Conservation (phyloP, 2,797 vertebrate species). For the Helicolenus hilgendorfi region DNA sequence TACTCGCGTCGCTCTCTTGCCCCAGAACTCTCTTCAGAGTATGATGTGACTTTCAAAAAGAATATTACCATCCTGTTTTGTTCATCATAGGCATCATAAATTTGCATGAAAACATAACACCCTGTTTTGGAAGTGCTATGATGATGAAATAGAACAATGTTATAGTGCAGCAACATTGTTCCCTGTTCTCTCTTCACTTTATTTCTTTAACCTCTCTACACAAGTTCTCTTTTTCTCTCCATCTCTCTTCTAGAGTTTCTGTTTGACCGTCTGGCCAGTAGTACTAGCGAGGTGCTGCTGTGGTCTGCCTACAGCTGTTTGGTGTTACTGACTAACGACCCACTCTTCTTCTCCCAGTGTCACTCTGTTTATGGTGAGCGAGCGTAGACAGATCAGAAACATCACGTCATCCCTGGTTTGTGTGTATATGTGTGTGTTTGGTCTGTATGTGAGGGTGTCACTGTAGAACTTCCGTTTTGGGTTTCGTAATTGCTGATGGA, state of each 20-base stretch:
- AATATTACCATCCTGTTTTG: not conserved
- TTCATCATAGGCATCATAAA: not conserved
- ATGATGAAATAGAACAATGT: not conserved
- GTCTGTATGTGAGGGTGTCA: not conserved
- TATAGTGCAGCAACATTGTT: not conserved
- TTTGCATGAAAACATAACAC: not conserved
- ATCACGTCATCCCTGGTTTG: not conserved
- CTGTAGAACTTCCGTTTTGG: not conserved
- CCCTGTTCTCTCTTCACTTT: not conserved
- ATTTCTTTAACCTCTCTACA: not conserved
- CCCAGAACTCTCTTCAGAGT: not conserved
- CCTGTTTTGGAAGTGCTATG: not conserved
- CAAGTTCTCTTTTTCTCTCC: not conserved
- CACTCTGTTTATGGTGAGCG: conserved; percentile 96
- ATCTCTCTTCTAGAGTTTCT: conserved; percentile 92
- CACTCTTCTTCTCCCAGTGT: conserved; percentile 96
- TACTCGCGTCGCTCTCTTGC: not conserved
- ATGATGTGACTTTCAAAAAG: not conserved
- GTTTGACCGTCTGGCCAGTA: conserved; percentile 93
- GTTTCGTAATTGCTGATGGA: not conserved
- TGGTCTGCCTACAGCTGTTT: conserved; percentile 95
- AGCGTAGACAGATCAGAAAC: not conserved
- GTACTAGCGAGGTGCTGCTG: conserved; percentile 90
- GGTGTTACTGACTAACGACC: conserved; percentile 93
- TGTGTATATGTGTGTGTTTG: not conserved